phyloP scores from a whole-genome alignment of 1,140 invertebrate species.

The Bathynomus jamesi region DNA sequence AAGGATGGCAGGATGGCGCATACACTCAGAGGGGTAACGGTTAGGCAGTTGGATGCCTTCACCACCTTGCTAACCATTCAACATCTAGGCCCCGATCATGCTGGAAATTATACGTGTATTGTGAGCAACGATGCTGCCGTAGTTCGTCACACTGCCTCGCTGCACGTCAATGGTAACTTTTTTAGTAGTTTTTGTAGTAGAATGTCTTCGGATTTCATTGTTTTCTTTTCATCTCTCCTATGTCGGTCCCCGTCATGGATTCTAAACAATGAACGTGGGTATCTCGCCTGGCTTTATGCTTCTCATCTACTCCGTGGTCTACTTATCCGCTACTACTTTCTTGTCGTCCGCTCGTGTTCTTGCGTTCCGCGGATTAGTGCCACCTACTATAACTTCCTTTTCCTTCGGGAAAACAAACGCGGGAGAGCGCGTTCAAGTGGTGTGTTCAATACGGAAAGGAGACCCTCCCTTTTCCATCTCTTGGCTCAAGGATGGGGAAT shows the following conservation, averaged over 20 bases:
- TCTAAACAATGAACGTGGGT: background rate
- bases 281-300: background rate
- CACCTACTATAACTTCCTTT: conserved; percentile 4
- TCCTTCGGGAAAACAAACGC: conserved; percentile 10
- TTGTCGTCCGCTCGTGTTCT: conserved; percentile 24
- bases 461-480: conserved; percentile 64
- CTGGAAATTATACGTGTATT: conserved; percentile 71
- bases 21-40: conserved; percentile 53
- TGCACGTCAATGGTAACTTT: conserved; percentile 60
- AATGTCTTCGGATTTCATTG: too few species aligned
- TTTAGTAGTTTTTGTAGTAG: too few species aligned
- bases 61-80: conserved; percentile 19
- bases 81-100: conserved; percentile 50
- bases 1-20: conserved; percentile 59
- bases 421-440: conserved; percentile 23
- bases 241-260: too few species aligned
- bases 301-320: background rate
- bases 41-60: conserved; percentile 42
- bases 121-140: conserved; percentile 63
- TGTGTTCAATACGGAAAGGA: conserved; percentile 63
- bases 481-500: conserved; percentile 66
- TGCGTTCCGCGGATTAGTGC: conserved; percentile 31
- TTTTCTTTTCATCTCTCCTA: too few species aligned
- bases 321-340: background rate
- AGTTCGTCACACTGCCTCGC: conserved; percentile 63